A percentile compares a stretch with the other conserved stretches of the same genome.
phyloP scores from a whole-genome alignment of 2,113 vertebrate genomes.

The Myrmecobius fasciatus region DNA sequence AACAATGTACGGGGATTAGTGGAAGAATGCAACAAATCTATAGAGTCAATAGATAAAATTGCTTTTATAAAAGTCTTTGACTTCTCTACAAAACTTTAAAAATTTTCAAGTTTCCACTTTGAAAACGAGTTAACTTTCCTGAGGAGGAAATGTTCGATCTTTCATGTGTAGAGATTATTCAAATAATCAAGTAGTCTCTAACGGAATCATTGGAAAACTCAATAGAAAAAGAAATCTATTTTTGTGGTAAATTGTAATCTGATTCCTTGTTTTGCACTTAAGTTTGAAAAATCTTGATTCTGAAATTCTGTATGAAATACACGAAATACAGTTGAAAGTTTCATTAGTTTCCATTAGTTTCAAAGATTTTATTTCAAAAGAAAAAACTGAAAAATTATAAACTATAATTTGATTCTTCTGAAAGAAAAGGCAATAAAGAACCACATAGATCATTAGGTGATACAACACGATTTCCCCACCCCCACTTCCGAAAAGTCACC shows the following conservation, averaged over 20 bases:
- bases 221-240: constrained; percentile 59
- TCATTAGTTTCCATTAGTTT: constrained; percentile 45
- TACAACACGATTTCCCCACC: constrained; percentile 6
- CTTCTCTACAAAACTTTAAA: constrained; percentile 59
- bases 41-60: constrained; percentile 21
- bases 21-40: constrained; percentile 23
- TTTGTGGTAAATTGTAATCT: constrained; percentile 59
- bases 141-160: constrained; percentile 40
- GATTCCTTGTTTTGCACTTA: constrained; percentile 67
- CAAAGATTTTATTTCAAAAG: constrained; percentile 20
- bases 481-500: constrained; percentile 1
- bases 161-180: constrained; percentile 62
- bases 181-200: constrained; percentile 57
- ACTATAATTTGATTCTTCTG: constrained; percentile 30
- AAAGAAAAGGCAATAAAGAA: constrained; percentile 45
- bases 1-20: constrained; percentile 46
- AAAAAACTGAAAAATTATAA: constrained; percentile 7
- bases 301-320: constrained; percentile 36
- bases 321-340: constrained; percentile 5
- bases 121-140: constrained; percentile 48
- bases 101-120: constrained; percentile 25
- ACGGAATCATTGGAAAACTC: constrained; percentile 51
- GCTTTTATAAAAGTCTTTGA: constrained; percentile 37
- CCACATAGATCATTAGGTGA: constrained; percentile 36
- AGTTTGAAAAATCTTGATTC: constrained; percentile 58